Conservation (phyloP, 2,888 invertebrate species). For the Dyspetes luteomarginatus region DNA sequence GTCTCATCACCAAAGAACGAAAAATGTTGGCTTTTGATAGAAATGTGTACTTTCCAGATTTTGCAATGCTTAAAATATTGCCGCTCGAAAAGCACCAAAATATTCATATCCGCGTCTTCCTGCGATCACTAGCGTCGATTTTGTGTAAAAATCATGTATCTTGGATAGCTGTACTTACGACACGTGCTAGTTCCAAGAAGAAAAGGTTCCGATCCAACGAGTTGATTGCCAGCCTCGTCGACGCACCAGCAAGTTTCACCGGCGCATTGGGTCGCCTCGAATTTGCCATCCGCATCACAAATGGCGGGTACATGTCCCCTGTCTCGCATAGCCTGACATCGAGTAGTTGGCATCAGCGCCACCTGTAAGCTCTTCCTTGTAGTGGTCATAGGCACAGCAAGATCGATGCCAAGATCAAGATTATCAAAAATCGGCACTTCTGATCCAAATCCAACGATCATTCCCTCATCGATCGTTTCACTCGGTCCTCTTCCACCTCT, state of each 20-base stretch:
- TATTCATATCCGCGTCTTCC: too few relatives aligned
- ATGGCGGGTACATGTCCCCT: constrained; percentile 84
- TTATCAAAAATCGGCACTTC: constrained; percentile 67
- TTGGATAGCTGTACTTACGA: too few relatives aligned
- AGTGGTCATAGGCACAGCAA: constrained; percentile 55
- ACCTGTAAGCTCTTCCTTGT: constrained; percentile 77
- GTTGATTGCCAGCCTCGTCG: constrained; percentile 91
- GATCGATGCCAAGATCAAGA: constrained; percentile 65
- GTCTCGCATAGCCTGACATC: constrained; percentile 85
- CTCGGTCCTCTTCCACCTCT: constrained; percentile 80
- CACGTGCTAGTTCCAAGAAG: constrained; percentile 86
- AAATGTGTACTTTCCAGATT: too few relatives aligned
- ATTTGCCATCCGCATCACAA: constrained; percentile 89
- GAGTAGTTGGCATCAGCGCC: constrained; percentile 83
- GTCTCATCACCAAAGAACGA: too few relatives aligned
- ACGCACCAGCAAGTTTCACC: constrained; percentile 92
- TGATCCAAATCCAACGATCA: constrained; percentile 76
- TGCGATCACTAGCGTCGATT: too few relatives aligned
- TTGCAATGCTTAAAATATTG: too few relatives aligned
- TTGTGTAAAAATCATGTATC: too few relatives aligned
- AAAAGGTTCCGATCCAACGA: constrained; percentile 87
- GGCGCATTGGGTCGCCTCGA: constrained; percentile 90
- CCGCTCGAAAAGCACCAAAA: too few relatives aligned
- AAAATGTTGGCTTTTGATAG: too few relatives aligned
- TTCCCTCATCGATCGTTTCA: constrained; percentile 73